Percentiles rank a stretch among this genome's conserved stretches.
Conservation (phyloP, 2,113 vertebrate species). For the Phaethon lepturus region DNA sequence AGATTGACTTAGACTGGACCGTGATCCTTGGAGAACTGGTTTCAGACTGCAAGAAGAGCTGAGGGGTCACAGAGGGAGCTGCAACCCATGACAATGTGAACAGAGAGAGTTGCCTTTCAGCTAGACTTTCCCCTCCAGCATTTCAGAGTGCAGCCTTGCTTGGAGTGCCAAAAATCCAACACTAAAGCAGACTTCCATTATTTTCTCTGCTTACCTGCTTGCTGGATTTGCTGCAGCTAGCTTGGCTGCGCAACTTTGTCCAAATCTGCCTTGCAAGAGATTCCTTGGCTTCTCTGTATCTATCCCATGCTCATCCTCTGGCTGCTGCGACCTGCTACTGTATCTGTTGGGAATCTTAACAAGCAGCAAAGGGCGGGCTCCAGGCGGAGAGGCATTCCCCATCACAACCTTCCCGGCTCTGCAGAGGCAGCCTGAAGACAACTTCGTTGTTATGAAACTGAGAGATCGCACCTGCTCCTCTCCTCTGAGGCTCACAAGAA, state of each 20-base stretch:
- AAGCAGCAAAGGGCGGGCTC: not conserved
- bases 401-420: rapidly evolving
- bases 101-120: not conserved
- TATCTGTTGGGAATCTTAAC: not conserved
- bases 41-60: not conserved
- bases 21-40: conserved; percentile 20
- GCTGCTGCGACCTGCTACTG: not conserved
- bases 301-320: not conserved
- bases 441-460: not conserved
- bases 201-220: not conserved
- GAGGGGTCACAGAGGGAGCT: not conserved
- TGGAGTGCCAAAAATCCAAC: not conserved
- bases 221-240: not conserved
- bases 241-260: not conserved
- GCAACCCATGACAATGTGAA: not conserved
- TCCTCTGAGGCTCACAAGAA: not conserved
- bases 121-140: not conserved
- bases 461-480: not conserved
- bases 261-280: not conserved
- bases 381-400: not conserved
- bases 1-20: conserved; percentile 44
- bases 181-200: not conserved
- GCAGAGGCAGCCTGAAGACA: not conserved
- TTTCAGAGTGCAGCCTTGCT: not conserved
- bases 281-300: not conserved